These are phyloP conservation scores for Pachyuromys duprasi DNA, from an alignment of 2,797 vertebrate genomes.

Conservation along the genomic window DNA sequence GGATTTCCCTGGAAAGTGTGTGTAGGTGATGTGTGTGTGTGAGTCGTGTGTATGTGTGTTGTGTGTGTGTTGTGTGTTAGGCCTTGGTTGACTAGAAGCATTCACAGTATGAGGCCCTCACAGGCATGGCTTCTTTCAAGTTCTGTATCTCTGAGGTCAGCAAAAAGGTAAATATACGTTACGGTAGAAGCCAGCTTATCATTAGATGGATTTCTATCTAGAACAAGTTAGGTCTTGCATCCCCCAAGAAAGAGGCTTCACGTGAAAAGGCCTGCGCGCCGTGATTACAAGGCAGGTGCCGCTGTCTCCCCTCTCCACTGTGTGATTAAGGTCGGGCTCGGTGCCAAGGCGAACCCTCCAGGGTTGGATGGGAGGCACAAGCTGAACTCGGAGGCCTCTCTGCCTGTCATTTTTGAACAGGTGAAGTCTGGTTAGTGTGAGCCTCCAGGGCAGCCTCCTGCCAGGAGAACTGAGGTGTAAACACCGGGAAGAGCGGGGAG, in stretches of 20 bases:
- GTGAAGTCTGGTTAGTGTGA: constrained; percentile 53
- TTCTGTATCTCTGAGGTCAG: constrained; percentile 67
- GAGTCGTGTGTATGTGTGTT: not conserved
- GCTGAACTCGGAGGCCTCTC: constrained; percentile 39
- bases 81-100: constrained; percentile 45
- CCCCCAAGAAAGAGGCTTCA: constrained; percentile 60
- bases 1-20: constrained; percentile 15
- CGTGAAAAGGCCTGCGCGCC: constrained; percentile 61
- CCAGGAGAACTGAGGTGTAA: constrained; percentile 28
- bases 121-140: constrained; percentile 65
- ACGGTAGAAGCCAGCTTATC: constrained; percentile 55
- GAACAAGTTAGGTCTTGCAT: constrained; percentile 72
- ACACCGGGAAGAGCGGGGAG: not conserved
- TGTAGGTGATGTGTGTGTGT: not conserved
- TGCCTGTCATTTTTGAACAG: constrained; percentile 46
- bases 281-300: constrained; percentile 74
- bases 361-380: constrained; percentile 18
- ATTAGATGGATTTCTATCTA: constrained; percentile 64
- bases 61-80: not conserved
- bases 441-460: not conserved
- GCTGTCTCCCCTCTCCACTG: constrained; percentile 31
- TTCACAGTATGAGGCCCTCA: constrained; percentile 54
- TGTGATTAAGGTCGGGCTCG: constrained; percentile 71
- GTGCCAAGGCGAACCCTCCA: constrained; percentile 50
- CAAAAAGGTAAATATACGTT: constrained; percentile 67